Percentiles rank a stretch among this genome's conserved stretches.
phyloP scores from a whole-genome alignment of 2,888 invertebrate species.

The Tetragonula carbonaria region DNA sequence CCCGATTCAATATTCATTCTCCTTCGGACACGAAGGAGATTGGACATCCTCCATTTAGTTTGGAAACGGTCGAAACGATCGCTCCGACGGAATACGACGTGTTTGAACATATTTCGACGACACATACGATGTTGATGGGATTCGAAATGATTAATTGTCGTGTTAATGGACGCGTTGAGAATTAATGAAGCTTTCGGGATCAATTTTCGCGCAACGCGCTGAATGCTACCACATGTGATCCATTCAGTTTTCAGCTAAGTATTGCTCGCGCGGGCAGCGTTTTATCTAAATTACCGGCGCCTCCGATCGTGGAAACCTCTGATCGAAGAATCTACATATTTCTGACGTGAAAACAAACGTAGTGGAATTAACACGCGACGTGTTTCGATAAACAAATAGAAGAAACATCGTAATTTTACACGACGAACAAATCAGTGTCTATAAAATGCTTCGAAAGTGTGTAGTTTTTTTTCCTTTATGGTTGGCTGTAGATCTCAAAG shows the following conservation, averaged over 20 bases:
- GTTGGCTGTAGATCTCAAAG: too few species aligned
- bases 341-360: too few species aligned
- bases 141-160: constrained; percentile 41
- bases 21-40: too few species aligned
- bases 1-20: too few species aligned
- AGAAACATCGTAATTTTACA: too few species aligned
- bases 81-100: constrained; percentile 4
- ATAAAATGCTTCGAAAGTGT: too few species aligned
- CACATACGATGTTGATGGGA: constrained; percentile 26
- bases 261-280: background rate
- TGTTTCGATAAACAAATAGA: too few species aligned
- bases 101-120: constrained; percentile 2
- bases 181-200: constrained; percentile 42
- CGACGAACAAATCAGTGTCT: too few species aligned
- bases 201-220: constrained; percentile 24
- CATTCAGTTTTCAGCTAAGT: constrained; percentile 6
- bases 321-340: too few species aligned
- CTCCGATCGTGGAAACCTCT: background rate
- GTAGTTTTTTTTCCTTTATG: too few species aligned
- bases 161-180: constrained; percentile 33
- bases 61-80: background rate
- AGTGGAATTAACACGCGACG: too few species aligned
- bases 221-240: constrained; percentile 1
- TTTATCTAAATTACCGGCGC: background rate
- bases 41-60: background rate